Conservation (phyloP, 1,140 invertebrate genomes). For the Ditylenchus dipsaci region DNA sequence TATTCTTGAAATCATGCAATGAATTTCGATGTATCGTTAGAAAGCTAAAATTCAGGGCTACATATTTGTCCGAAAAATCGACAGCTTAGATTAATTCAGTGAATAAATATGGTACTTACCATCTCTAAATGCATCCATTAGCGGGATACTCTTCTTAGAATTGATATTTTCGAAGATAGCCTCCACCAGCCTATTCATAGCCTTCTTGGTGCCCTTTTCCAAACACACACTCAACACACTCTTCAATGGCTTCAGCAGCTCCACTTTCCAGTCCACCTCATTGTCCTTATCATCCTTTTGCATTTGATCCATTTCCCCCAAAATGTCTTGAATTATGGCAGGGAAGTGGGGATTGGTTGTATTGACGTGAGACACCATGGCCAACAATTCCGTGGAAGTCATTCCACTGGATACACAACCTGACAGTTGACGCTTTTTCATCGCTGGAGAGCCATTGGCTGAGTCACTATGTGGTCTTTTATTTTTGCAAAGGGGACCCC, state of each 20-base stretch:
- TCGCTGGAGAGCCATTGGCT: background rate
- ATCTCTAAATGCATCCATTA: background rate
- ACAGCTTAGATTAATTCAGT: too few species aligned
- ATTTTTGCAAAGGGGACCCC: background rate
- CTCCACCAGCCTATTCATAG: constrained; percentile 2
- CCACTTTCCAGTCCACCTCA: background rate
- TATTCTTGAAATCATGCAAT: too few species aligned
- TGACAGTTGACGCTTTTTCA: background rate
- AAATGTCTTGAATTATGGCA: background rate
- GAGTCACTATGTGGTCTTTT: background rate
- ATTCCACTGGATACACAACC: background rate
- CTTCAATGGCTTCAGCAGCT: background rate
- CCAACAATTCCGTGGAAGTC: background rate
- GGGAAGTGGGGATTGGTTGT: constrained; percentile 1
- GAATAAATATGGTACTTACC: too few species aligned
- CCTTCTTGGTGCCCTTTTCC: constrained; percentile 3
- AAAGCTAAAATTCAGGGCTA: too few species aligned
- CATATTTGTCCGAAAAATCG: too few species aligned
- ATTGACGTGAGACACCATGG: background rate
- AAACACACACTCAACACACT: constrained; percentile 8
- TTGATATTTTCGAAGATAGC: constrained; percentile 8
- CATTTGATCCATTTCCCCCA: background rate
- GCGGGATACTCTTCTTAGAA: background rate
- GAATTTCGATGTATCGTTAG: too few species aligned
- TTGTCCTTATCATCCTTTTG: background rate